A percentile compares a stretch with the other conserved stretches of the same genome.
phyloP scores from a whole-genome alignment of 2,888 invertebrate genomes.

The Andrena dorsata region DNA sequence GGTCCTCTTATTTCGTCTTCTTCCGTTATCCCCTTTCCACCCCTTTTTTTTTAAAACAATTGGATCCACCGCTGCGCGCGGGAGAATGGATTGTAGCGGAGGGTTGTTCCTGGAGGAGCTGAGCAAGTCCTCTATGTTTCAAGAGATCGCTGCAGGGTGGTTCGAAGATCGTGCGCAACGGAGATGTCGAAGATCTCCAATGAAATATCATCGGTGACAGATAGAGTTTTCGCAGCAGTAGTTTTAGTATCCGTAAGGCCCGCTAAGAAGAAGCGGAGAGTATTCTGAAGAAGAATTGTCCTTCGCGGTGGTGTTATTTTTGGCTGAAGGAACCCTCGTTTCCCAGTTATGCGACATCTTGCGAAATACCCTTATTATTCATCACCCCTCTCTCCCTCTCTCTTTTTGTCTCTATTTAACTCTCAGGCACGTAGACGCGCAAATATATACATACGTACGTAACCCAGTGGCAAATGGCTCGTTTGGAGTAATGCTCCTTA shows the following conservation, averaged over 20 bases:
- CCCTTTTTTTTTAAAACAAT: conserved; percentile 66
- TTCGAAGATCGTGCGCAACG: not conserved
- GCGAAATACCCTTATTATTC: conserved; percentile 34
- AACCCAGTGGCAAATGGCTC: conserved; percentile 21
- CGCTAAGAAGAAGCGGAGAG: not conserved
- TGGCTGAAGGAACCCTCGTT: conserved; percentile 12
- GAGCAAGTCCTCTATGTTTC: not conserved
- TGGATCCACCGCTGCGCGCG: conserved; percentile 24
- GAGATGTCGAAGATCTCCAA: not conserved
- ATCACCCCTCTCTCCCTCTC: not conserved
- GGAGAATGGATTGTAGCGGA: conserved; percentile 31
- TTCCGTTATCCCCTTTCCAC: not conserved
- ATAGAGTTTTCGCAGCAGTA: no score
- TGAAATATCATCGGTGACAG: no score
- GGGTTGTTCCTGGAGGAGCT: not conserved
- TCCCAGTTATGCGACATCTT: conserved; percentile 18
- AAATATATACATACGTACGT: not conserved
- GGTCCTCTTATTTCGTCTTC: conserved; percentile 6
- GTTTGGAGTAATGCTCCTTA: conserved; percentile 45
- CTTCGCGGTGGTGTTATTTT: conserved; percentile 27
- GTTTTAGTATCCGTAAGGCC: no score
- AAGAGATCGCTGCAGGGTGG: not conserved
- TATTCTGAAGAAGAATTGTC: not conserved
- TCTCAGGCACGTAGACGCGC: conserved; percentile 31
- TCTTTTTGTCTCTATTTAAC: not conserved